A percentile compares a stretch with the other conserved stretches of the same genome.
These are phyloP conservation scores for Drosophila pseudoobscura DNA, from an alignment of 1,140 invertebrate genomes.

Conservation along the genomic window DNA sequence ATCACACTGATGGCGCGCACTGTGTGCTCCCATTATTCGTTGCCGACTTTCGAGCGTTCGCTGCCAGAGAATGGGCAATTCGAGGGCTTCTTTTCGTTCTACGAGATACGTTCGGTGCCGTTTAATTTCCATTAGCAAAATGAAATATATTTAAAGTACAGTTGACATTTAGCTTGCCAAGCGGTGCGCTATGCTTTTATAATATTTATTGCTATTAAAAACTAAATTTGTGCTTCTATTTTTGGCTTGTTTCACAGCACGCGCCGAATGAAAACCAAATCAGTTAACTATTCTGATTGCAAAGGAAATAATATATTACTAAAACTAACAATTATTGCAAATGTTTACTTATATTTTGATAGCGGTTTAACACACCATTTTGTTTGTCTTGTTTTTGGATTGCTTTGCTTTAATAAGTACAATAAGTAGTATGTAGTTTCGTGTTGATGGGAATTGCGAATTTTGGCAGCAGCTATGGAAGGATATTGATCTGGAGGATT, in stretches of 20 bases:
- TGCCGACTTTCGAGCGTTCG: slow-evolving; percentile 32
- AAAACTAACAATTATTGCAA: slow-evolving; percentile 15
- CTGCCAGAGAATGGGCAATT: too few species aligned
- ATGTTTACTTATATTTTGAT: slow-evolving; percentile 32
- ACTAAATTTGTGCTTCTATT: slow-evolving; percentile 55
- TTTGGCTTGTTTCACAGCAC: slow-evolving; percentile 64
- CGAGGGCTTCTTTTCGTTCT: not conserved
- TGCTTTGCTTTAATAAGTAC: slow-evolving; percentile 28
- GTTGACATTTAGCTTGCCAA: slow-evolving; percentile 45
- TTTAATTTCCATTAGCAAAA: slow-evolving; percentile 72
- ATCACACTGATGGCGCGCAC: slow-evolving; percentile 18
- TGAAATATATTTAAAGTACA: slow-evolving; percentile 62
- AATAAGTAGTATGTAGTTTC: slow-evolving; percentile 31
- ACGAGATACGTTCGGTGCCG: slow-evolving; percentile 28
- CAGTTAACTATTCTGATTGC: slow-evolving; percentile 58
- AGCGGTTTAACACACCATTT: slow-evolving; percentile 77
- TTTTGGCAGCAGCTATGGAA: slow-evolving; percentile 49
- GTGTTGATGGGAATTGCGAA: slow-evolving; percentile 4
- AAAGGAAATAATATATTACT: slow-evolving; percentile 17
- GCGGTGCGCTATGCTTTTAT: slow-evolving; percentile 46
- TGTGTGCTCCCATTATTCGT: slow-evolving; percentile 19
- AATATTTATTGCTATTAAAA: slow-evolving; percentile 8
- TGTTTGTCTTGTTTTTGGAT: slow-evolving; percentile 30
- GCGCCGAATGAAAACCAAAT: slow-evolving; percentile 83
- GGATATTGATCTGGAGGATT: slow-evolving; percentile 62